A percentile compares a stretch with the other conserved stretches of the same genome.
These are phyloP conservation scores for Takifugu rubripes DNA, from an alignment of 2,797 vertebrate species.

Conservation along the genomic window DNA sequence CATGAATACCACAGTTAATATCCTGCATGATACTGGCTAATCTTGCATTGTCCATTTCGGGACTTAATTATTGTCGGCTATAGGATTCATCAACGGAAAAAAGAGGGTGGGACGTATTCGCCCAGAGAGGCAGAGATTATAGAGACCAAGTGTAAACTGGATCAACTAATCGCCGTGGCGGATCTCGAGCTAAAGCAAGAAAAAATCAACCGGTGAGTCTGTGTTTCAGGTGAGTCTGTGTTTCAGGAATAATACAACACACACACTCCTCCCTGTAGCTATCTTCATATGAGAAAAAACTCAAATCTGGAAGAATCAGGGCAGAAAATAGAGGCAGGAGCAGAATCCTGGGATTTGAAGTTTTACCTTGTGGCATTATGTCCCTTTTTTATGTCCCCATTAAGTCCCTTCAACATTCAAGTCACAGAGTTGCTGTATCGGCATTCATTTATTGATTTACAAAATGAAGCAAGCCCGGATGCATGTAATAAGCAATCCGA, in stretches of 20 bases:
- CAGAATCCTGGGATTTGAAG: constrained; percentile 36
- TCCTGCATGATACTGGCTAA: background rate
- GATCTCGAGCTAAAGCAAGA: constrained; percentile 96
- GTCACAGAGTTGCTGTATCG: constrained; percentile 23
- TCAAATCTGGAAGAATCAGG: constrained; percentile 37
- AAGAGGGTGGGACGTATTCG: constrained; percentile 94
- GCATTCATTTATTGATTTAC: constrained; percentile 18
- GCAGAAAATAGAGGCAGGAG: constrained; percentile 54
- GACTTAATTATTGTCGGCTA: constrained; percentile 10
- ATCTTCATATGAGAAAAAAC: constrained; percentile 21
- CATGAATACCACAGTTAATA: background rate
- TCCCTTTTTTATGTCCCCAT: background rate
- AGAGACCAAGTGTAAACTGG: constrained; percentile 96
- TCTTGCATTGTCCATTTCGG: background rate
- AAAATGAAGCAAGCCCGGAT: constrained; percentile 11
- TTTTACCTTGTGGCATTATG: constrained; percentile 28
- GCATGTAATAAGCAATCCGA: constrained; percentile 13
- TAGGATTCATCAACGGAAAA: constrained; percentile 93
- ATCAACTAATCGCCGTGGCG: constrained; percentile 95
- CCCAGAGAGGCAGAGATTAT: constrained; percentile 95
- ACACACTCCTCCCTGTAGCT: constrained; percentile 33
- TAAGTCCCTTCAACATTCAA: constrained; percentile 23
- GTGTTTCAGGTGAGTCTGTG: background rate
- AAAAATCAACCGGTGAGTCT: constrained; percentile 90
- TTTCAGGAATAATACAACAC: too few relatives aligned